Evolutionary conservation across 2,888 invertebrate genomes (phyloP), one percentile per base, ranked within the genome.

Genomic region (Sarcophaga subvicina): DNA sequence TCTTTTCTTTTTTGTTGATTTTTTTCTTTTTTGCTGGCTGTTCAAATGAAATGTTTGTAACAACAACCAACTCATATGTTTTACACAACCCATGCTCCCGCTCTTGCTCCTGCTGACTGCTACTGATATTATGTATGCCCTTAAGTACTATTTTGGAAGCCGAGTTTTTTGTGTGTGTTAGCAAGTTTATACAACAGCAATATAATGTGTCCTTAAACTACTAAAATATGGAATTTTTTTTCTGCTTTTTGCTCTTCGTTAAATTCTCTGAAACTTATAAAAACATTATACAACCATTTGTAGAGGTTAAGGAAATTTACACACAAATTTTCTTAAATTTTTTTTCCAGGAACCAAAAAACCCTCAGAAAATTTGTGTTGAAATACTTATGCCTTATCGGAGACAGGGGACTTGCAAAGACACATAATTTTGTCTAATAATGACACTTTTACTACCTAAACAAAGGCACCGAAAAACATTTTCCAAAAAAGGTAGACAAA

Each of bases 71-170:
- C 71, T 85, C 73, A 82, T 81, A 85, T 86, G 83, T 88, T 82
- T 71, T 25, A 37, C 37, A 37, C 8, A 37, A 10, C 37, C 10
- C 37, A 37, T 37, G 37, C 37, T 37, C 3, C 8, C 8, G 37
- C 37, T 37, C 8, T 8, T 37, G 10, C 37, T 37, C 1, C 37
- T 49, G 4, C 37, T 49, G 3, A n/a, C 54, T 54, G 54, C 54
- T 54, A 17, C 17, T 14, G 37, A 37, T 37, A 10, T 10, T 49
- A 54, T 82, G 45, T 77, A 80, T 85, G 85, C 79, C 87, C 86
- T 80, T 79, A 80, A 85, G 88, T 85, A 70, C 75, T 75, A 64
- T 70, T 84, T 82, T 80, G 85, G 71, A 79, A 14, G 75, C 80
- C 83, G 17, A 4, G 79, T 78, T 79, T 75, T 47, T 60, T 4